phyloP scores from a whole-genome alignment of 53 echinoderm and acorn worm genomes.

The Apostichopus leukothele region DNA sequence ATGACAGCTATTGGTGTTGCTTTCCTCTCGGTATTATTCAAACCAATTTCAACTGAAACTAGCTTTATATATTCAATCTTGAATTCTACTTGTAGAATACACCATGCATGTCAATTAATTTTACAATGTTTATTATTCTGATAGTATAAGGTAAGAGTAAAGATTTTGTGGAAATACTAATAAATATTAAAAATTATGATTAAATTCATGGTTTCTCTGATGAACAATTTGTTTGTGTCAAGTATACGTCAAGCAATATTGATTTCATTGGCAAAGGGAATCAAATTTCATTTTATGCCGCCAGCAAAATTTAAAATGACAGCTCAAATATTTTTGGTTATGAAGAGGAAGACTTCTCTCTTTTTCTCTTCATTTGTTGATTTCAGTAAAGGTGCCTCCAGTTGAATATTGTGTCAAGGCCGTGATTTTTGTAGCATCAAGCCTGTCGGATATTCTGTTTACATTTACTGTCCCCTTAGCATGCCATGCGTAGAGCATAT shows the following conservation, averaged over 20 bases:
- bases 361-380: not conserved
- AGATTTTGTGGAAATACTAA: not conserved
- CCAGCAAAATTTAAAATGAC: conserved; percentile 23
- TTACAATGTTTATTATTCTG: conserved; percentile 5
- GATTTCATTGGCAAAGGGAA: conserved; percentile 15
- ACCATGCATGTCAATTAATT: conserved; percentile 1
- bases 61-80: not conserved
- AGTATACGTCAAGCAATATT: conserved; percentile 11
- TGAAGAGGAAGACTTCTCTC: not conserved
- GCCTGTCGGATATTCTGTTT: not conserved
- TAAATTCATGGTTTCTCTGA: conserved; percentile 5
- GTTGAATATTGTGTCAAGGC: not conserved
- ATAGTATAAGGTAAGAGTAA: not conserved
- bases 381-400: not conserved
- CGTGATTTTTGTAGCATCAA: not conserved
- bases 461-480: not conserved
- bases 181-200: conserved; percentile 15
- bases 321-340: not conserved
- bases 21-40: too few relatives aligned
- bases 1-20: too few relatives aligned
- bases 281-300: conserved; percentile 25
- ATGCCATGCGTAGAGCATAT: too few relatives aligned
- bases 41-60: too few relatives aligned
- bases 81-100: not conserved
- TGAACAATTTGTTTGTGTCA: conserved; percentile 22